Conservation (phyloP, 2,113 vertebrate species). For the Lonchura striata region DNA sequence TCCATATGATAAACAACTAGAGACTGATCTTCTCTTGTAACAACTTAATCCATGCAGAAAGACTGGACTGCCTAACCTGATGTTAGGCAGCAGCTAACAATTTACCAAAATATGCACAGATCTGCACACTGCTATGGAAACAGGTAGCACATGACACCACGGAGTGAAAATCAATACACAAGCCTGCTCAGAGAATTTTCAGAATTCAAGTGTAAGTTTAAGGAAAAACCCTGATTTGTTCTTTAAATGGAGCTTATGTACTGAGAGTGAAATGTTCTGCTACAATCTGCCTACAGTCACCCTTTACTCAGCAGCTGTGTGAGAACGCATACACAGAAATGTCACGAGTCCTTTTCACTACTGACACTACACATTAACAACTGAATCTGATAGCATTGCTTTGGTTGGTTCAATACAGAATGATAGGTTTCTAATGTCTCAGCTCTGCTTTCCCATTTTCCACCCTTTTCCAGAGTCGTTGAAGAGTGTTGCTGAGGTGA, state of each 20-base stretch:
- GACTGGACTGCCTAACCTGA: background rate
- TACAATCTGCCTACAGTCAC: background rate
- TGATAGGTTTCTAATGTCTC: slow-evolving; percentile 39
- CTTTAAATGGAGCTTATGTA: background rate
- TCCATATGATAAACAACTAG: slow-evolving; percentile 35
- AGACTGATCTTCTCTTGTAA: background rate
- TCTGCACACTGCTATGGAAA: slow-evolving; percentile 7
- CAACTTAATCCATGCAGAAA: slow-evolving; percentile 42
- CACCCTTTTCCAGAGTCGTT: slow-evolving; percentile 32
- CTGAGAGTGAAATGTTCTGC: slow-evolving; percentile 1
- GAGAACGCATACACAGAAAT: slow-evolving; percentile 7
- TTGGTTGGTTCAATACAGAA: slow-evolving; percentile 60
- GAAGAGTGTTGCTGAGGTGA: slow-evolving; percentile 23
- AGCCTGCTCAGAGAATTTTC: slow-evolving; percentile 20
- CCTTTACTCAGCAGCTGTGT: background rate
- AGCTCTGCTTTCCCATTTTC: slow-evolving; percentile 36
- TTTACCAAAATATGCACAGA: background rate
- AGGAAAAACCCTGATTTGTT: slow-evolving; percentile 25
- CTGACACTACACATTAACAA: slow-evolving; percentile 30
- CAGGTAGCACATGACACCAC: slow-evolving; percentile 23
- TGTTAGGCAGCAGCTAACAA: background rate
- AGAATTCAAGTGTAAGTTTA: slow-evolving; percentile 62
- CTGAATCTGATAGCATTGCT: slow-evolving; percentile 47
- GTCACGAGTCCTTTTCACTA: slow-evolving; percentile 16
- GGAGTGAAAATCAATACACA: slow-evolving; percentile 26